Evolutionary conservation across 2,113 vertebrate species (phyloP), one percentile per base, ranked within the genome.

Genomic region (Brachypteracias leptosomus): DNA sequence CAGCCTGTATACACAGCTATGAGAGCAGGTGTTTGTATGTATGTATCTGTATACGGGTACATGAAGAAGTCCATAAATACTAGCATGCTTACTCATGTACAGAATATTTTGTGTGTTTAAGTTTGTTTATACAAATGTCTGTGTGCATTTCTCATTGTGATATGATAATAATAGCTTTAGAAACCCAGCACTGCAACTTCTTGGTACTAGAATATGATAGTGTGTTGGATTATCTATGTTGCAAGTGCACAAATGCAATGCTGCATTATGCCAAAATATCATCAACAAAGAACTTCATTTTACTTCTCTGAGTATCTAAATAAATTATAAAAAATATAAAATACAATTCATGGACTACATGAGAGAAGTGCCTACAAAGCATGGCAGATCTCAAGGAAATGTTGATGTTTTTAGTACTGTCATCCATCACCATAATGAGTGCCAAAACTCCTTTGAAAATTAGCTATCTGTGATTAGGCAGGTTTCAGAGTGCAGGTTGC

Each of bases 361-460:
- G 85, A 85, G 47, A 90, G 74, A 93, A 96, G 35, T 87, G 74
- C 61, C 87, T 93, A 92, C 92, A 95, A 76, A 96, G 91, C 83
- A 63, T 36, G 88, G 92, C 76, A 92, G 62, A 86, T 72, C 80
- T 96, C 91, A 88, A 95, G 89, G 85, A 96, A 96, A 77, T 96
- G 96, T 95, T 95, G 96, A 96, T 97, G 96, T 95, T 97, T 97
- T 96, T 88, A 96, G 88, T 92, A 88, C 95, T 97, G 97, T 97
- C 98, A 99, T 99, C 98, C 98, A 98, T 99, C 99, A 99, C 98
- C 97, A 91, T 98, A 99, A 99, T 98, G 98, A 99, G 97, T 94
- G 97, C 97, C 98, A 98, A 98, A 98, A 95, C 57, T 94, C 94
- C 95, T 97, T 97, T 98, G 97, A 98, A 98, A 98, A 98, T 97